Evolutionary conservation across 2,888 invertebrate species (phyloP).

Genomic region (Calliphora vomitoria): DNA sequence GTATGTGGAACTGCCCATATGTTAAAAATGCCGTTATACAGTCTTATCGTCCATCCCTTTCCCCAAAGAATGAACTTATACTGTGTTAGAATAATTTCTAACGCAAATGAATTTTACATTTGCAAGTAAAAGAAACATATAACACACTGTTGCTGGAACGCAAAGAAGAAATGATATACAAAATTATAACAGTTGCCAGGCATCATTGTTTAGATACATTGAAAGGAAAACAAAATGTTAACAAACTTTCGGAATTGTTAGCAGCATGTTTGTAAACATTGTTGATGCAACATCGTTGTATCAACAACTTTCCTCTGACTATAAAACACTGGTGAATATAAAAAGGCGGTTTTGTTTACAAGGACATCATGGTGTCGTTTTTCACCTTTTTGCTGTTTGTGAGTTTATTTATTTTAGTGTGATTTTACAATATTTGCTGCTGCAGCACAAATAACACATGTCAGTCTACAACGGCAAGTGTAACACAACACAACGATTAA

Average conservation of each 20-base stretch:
- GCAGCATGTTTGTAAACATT: background rate
- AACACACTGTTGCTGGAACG: too few species aligned
- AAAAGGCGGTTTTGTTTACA: constrained; percentile 1
- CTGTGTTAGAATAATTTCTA: too few species aligned
- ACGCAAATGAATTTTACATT: too few species aligned
- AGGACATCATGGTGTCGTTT: background rate
- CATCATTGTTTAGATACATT: background rate
- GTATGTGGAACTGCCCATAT: too few species aligned
- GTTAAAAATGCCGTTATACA: too few species aligned
- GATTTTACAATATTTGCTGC: constrained; percentile 23
- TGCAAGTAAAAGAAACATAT: too few species aligned
- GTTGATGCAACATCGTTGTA: background rate
- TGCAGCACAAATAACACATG: constrained; percentile 33
- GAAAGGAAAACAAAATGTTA: background rate
- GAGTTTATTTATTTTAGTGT: background rate
- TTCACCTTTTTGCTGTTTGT: background rate
- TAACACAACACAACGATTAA: constrained; percentile 60
- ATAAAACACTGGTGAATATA: constrained; percentile 25
- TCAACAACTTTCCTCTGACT: background rate
- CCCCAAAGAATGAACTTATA: too few species aligned
- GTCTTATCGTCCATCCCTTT: too few species aligned
- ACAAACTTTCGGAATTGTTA: background rate
- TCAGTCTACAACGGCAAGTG: constrained; percentile 57
- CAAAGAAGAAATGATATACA: background rate
- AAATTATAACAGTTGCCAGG: background rate